Conservation (phyloP, 2,888 invertebrate genomes). For the Harpalus rufipes region DNA sequence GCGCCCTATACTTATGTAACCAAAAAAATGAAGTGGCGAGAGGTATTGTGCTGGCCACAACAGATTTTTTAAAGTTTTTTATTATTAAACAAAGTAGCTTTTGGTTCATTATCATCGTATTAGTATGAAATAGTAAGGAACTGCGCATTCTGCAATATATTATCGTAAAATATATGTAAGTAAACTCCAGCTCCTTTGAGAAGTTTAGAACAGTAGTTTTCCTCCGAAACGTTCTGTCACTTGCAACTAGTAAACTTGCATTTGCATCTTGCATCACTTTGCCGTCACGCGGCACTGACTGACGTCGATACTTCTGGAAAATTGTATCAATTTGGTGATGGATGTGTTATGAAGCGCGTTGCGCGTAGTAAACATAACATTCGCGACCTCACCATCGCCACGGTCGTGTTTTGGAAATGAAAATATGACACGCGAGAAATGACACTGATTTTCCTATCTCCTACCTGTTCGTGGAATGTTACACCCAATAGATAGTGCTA, state of each 20-base stretch:
- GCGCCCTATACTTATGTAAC: too few species aligned
- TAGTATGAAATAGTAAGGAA: too few species aligned
- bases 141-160: too few species aligned
- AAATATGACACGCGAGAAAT: slow-evolving; percentile 31
- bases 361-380: background rate
- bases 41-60: too few species aligned
- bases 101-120: too few species aligned
- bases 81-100: too few species aligned
- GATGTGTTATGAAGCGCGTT: slow-evolving; percentile 5
- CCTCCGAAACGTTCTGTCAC: slow-evolving; percentile 36
- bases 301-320: slow-evolving; percentile 29
- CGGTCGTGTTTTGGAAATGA: slow-evolving; percentile 30
- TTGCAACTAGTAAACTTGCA: slow-evolving; percentile 54
- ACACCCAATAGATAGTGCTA: slow-evolving; percentile 16
- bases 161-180: background rate
- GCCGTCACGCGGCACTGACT: slow-evolving; percentile 10
- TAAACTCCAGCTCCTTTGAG: background rate
- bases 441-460: background rate
- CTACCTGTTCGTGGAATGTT: background rate
- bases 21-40: too few species aligned
- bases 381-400: background rate
- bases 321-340: slow-evolving; percentile 41
- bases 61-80: too few species aligned
- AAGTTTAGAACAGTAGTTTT: background rate
- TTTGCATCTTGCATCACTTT: slow-evolving; percentile 27